phyloP scores from a whole-genome alignment of 2,888 invertebrate species.

The Anthophora plumipes region DNA sequence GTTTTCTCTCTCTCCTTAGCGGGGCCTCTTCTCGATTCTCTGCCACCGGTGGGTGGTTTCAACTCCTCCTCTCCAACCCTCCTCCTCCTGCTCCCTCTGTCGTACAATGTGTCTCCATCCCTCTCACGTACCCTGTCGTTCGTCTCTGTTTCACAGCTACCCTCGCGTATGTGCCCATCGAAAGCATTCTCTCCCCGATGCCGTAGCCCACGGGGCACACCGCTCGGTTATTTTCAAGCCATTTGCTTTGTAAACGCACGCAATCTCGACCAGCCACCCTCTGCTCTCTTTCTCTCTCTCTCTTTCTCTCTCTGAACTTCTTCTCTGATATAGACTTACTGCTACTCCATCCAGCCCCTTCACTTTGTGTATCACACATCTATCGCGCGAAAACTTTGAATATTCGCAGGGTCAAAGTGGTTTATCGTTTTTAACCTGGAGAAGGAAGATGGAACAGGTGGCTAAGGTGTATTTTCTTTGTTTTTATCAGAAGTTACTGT shows the following conservation, averaged over 20 bases:
- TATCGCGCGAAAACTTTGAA: slow-evolving; percentile 62
- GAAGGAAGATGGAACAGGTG: slow-evolving; percentile 40
- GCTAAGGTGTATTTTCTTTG: too few relatives aligned
- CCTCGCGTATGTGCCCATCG: slow-evolving; percentile 50
- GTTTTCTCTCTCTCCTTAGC: slow-evolving; percentile 59
- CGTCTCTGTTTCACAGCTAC: slow-evolving; percentile 29
- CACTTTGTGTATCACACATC: neutral
- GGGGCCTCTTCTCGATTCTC: slow-evolving; percentile 67
- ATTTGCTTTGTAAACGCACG: slow-evolving; percentile 84
- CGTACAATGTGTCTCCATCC: slow-evolving; percentile 58
- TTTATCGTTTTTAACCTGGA: neutral
- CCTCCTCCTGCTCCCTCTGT: slow-evolving; percentile 44
- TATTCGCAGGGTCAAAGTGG: slow-evolving; percentile 66
- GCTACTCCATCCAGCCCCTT: neutral
- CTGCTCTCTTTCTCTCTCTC: slow-evolving; percentile 16
- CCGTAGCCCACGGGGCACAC: slow-evolving; percentile 77
- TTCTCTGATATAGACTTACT: slow-evolving; percentile 38
- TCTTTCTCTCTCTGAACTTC: slow-evolving; percentile 39
- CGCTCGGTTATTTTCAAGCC: slow-evolving; percentile 84
- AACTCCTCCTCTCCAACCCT: slow-evolving; percentile 55
- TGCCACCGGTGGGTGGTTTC: slow-evolving; percentile 67
- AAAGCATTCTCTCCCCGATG: slow-evolving; percentile 66
- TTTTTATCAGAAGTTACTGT: neutral
- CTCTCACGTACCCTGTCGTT: slow-evolving; percentile 32
- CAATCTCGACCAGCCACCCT: slow-evolving; percentile 79